Evolutionary conservation across 2,113 vertebrate genomes (phyloP).

Genomic region (Microtus pennsylvanicus): DNA sequence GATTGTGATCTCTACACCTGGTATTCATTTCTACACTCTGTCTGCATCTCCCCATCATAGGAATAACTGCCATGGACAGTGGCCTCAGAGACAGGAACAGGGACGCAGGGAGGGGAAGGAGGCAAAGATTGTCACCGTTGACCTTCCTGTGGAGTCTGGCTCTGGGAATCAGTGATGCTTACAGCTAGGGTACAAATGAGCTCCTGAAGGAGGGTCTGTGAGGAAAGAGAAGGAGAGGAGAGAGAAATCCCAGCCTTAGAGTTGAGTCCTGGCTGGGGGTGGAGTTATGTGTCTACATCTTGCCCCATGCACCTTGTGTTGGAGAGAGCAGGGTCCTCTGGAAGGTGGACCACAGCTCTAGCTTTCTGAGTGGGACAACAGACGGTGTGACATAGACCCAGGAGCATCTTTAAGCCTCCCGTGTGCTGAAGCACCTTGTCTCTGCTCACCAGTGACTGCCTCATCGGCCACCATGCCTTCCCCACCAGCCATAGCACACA

Average conservation of each 20-base stretch:
- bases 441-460: background rate
- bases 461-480: background rate
- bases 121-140: background rate
- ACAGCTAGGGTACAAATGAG: background rate
- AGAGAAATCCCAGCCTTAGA: background rate
- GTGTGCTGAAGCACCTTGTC: background rate
- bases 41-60: background rate
- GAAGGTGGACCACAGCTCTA: background rate
- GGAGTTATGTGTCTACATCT: background rate
- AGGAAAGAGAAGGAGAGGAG: background rate
- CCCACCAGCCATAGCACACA: no score
- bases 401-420: background rate
- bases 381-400: background rate
- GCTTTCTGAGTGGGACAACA: background rate
- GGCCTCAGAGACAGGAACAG: background rate
- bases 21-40: background rate
- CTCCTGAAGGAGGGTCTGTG: background rate
- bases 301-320: background rate
- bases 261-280: background rate
- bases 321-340: background rate
- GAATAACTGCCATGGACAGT: background rate
- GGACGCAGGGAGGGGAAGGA: background rate
- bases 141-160: background rate
- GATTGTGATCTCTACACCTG: background rate
- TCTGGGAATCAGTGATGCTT: no score